phyloP scores from a whole-genome alignment of 2,797 vertebrate genomes.

The Sibirionetta formosa region DNA sequence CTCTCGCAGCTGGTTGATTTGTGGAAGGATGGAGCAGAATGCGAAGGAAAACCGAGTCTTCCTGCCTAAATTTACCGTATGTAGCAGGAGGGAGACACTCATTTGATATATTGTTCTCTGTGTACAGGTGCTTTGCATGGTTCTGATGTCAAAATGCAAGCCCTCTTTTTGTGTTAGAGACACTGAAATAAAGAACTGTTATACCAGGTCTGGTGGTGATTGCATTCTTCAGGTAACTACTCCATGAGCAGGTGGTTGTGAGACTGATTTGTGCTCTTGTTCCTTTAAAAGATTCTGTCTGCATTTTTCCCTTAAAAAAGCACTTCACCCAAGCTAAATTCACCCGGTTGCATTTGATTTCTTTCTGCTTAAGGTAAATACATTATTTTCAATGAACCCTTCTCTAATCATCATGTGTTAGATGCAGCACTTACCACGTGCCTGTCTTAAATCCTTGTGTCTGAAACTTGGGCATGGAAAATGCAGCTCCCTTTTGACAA shows the following conservation, averaged over 20 bases:
- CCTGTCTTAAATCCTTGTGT: not conserved
- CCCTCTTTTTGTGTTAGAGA: slow-evolving; percentile 63
- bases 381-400: not conserved
- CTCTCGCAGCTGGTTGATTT: not conserved
- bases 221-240: not conserved
- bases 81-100: slow-evolving; percentile 54
- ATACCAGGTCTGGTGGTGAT: not conserved
- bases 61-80: slow-evolving; percentile 35
- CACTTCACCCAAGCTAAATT: not conserved
- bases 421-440: not conserved
- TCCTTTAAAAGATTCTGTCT: not conserved
- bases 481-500: not conserved
- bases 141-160: slow-evolving; percentile 57
- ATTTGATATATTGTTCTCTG: not conserved
- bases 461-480: not conserved
- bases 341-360: not conserved
- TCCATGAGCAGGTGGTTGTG: not conserved
- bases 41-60: slow-evolving; percentile 38
- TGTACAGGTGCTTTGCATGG: slow-evolving; percentile 63
- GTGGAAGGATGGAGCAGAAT: not conserved
- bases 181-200: slow-evolving; percentile 78
- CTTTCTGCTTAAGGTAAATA: not conserved
- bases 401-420: not conserved
- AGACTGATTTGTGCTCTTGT: not conserved
- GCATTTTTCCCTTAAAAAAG: not conserved